These are phyloP conservation scores for Prunella fulvescens DNA, from an alignment of 2,113 vertebrate genomes.

Conservation along the genomic window DNA sequence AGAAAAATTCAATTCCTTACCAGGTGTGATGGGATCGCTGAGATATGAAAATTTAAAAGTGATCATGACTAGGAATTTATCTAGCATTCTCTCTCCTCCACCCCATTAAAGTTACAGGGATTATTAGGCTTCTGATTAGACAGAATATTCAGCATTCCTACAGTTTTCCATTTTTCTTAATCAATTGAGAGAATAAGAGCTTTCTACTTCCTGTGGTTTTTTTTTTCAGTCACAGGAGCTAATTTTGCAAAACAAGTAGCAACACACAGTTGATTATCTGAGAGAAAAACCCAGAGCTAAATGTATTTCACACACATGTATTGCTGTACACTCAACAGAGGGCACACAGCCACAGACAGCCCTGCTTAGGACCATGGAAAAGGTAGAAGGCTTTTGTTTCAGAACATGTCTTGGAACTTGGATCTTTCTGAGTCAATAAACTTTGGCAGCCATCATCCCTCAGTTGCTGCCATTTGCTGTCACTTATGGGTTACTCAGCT, in stretches of 20 bases:
- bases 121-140: not conserved
- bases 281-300: not conserved
- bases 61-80: not conserved
- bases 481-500: not conserved
- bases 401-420: not conserved
- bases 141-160: not conserved
- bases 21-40: not conserved
- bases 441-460: not conserved
- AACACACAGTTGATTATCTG: not conserved
- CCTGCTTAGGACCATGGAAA: not conserved
- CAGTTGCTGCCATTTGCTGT: not conserved
- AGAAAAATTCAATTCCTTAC: not conserved
- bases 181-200: not conserved
- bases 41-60: not conserved
- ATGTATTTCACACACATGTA: accelerated
- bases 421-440: not conserved
- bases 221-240: not conserved
- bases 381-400: not conserved
- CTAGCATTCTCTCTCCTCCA: not conserved
- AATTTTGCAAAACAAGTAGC: not conserved
- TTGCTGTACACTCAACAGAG: not conserved
- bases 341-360: not conserved
- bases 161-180: not conserved
- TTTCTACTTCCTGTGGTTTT: not conserved
- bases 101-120: not conserved